Evolutionary conservation across 2,888 invertebrate species (phyloP).

Genomic region (Andrena bucephala): DNA sequence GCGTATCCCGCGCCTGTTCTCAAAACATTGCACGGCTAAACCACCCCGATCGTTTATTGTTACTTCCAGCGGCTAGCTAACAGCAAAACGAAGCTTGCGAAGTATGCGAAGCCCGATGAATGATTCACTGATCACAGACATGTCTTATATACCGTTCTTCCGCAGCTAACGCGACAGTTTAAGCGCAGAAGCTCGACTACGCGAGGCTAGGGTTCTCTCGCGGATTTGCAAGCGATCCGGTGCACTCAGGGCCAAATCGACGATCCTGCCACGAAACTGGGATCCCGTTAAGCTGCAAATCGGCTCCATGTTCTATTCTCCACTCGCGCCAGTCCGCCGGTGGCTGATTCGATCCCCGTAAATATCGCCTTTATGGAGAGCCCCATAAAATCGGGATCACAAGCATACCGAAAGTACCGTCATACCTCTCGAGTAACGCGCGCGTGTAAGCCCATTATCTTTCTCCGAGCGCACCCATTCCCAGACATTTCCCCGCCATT

Average conservation of each 20-base stretch:
- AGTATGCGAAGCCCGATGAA: too few relatives aligned
- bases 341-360: conserved; percentile 58
- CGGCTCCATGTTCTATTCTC: conserved; percentile 49
- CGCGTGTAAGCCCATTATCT: not conserved
- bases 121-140: not conserved
- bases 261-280: conserved; percentile 16
- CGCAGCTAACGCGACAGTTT: not conserved
- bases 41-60: too few relatives aligned
- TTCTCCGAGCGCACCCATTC: conserved; percentile 11
- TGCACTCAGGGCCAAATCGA: conserved; percentile 1
- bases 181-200: not conserved
- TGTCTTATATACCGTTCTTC: not conserved
- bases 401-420: conserved; percentile 34
- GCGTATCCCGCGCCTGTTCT: too few relatives aligned
- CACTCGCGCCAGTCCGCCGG: conserved; percentile 34
- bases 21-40: too few relatives aligned
- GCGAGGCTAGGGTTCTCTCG: not conserved
- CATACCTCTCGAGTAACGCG: conserved; percentile 19
- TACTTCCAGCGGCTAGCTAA: too few relatives aligned
- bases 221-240: conserved; percentile 19
- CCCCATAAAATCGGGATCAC: conserved; percentile 62
- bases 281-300: conserved; percentile 62
- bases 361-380: conserved; percentile 62
- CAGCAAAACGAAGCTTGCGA: too few relatives aligned
- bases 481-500: not conserved